Evolutionary conservation across 1,140 invertebrate species (phyloP).

Genomic region (Bombus confusus): DNA sequence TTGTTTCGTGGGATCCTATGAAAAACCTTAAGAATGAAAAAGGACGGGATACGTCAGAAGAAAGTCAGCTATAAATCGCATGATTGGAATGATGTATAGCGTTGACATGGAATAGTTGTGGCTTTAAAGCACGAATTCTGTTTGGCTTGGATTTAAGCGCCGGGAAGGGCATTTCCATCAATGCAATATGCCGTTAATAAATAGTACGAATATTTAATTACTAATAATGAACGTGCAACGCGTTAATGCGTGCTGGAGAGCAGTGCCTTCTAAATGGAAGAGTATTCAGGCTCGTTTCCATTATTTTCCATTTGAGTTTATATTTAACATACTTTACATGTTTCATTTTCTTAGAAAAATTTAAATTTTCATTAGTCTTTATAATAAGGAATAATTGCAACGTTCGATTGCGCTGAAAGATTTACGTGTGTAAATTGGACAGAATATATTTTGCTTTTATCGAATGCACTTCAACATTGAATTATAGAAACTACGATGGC

Average conservation of each 20-base stretch:
- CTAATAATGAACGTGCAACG: conserved; percentile 24
- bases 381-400: not conserved
- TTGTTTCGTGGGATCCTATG: not conserved
- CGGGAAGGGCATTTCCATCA: not conserved
- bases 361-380: not conserved
- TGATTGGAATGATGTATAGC: conserved; percentile 30
- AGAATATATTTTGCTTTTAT: too few relatives aligned
- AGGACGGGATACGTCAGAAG: conserved; percentile 11
- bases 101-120: not conserved
- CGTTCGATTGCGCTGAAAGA: not conserved
- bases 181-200: not conserved
- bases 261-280: not conserved
- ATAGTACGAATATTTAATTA: conserved; percentile 1
- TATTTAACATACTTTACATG: not conserved
- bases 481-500: too few relatives aligned
- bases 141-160: conserved; percentile 14
- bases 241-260: not conserved
- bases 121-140: not conserved
- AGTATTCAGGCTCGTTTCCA: not conserved
- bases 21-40: conserved; percentile 27
- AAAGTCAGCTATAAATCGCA: conserved; percentile 28
- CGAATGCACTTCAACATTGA: not conserved
- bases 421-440: too few relatives aligned
- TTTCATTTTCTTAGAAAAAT: not conserved
- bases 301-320: not conserved